A percentile compares a stretch with the other conserved stretches of the same genome.
Conservation (phyloP, 2,797 vertebrate genomes). For the Thunnus albacares region DNA sequence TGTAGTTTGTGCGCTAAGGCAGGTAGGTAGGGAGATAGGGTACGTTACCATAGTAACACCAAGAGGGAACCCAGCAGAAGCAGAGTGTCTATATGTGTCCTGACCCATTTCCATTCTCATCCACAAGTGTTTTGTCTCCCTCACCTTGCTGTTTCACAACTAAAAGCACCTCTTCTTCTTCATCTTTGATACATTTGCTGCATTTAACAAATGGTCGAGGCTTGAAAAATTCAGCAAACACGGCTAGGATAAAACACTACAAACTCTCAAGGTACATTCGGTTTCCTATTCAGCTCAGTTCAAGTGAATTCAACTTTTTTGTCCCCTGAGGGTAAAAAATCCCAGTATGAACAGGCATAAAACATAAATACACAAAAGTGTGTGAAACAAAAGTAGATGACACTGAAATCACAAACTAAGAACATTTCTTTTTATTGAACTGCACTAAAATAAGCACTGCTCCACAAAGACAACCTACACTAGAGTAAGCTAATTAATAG, state of each 20-base stretch:
- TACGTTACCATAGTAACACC: slow-evolving; percentile 89
- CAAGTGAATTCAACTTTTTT: slow-evolving; percentile 42
- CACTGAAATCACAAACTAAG: slow-evolving; percentile 22
- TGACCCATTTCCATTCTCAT: slow-evolving; percentile 85
- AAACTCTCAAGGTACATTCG: slow-evolving; percentile 59
- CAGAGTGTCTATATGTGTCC: slow-evolving; percentile 84
- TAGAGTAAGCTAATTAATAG: slow-evolving; percentile 28
- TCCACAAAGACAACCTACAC: slow-evolving; percentile 11
- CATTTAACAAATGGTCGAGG: slow-evolving; percentile 57
- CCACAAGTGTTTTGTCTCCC: slow-evolving; percentile 81
- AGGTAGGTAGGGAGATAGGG: slow-evolving; percentile 78
- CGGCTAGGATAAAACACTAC: neutral
- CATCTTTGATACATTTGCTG: slow-evolving; percentile 62
- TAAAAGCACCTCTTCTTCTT: slow-evolving; percentile 70
- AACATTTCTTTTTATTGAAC: slow-evolving; percentile 23
- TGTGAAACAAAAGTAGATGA: slow-evolving; percentile 32
- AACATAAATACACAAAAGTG: slow-evolving; percentile 36
- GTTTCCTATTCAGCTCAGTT: slow-evolving; percentile 47
- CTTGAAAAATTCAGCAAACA: slow-evolving; percentile 50
- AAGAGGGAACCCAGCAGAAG: slow-evolving; percentile 81
- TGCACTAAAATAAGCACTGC: slow-evolving; percentile 13
- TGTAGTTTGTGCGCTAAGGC: slow-evolving; percentile 72
- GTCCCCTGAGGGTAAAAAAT: slow-evolving; percentile 39
- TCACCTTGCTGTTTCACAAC: slow-evolving; percentile 75
- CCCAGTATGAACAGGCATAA: neutral